Base-by-base conservation (phyloP, 2,113 vertebrate genomes). In the Piprites chloris region DNA sequence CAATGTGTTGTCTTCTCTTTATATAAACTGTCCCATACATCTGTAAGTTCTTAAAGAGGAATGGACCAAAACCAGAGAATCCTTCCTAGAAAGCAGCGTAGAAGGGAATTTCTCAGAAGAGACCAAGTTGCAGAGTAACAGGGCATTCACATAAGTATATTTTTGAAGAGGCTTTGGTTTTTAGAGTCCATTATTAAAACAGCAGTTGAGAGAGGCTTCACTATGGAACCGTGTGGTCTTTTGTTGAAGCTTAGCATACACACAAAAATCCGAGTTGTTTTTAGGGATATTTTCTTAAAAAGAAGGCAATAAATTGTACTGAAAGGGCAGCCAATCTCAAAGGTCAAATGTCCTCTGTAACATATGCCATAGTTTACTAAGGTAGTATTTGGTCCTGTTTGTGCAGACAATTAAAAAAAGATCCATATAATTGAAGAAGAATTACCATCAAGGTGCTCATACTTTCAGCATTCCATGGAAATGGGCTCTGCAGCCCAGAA, bases 41-140 rank as follows among this genome's bases (percentile, higher is more conserved):
- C 33, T 20, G 4, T 4, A 58, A 37, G 9, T 37, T 86, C 65
- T 77, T 26, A 17, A n/a, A 47, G n/a, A 49, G 18, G 76, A 81
- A 73, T 26, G 61, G 32, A 30, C 21, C 46, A 50, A 77, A 32
- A 72, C 30, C 27, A 73, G 17, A 20, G 6, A 35, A 83, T 46
- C 37, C 26, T 46, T 88, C 65, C 39, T 49, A 24, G n/a, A 72
- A 73, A 14, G n/a, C 68, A 52, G 9, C 6, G 17, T 27, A 58
- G 49, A 52, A 90, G 4, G 42, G 30, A 65, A 49, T 18, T 44
- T 33, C 17, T 24, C 72, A 33, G 32, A 68, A 68, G 26, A 26
- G 44, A 59, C 33, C 0, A 1, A 56, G 42, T 13, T 55, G 20
- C 17, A 55, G 17, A 61, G 20, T 24, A 65, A 49, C 0, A 0